Evolutionary conservation across 2,797 vertebrate genomes (phyloP), one percentile per base, ranked within the genome.

Genomic region (Acanthis flammea): DNA sequence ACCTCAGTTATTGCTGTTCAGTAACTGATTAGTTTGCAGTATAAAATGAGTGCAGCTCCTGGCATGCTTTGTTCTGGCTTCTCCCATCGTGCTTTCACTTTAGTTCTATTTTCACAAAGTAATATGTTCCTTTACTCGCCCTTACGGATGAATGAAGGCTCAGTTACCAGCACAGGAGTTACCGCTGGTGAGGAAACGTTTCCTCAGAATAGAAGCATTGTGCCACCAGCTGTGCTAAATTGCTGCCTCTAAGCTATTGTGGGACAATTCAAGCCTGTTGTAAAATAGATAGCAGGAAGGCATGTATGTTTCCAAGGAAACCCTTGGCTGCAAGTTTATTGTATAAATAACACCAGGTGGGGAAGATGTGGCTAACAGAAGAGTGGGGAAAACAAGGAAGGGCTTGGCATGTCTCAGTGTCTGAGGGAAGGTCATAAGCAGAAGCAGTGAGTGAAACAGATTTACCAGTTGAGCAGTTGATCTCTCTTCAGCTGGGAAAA

Each of bases 261-360:
- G 0, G 86, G 62, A 92, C 94, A 96, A 86, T 95, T 96, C 61
- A 75, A 94, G 75, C 54, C 92, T 75, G 92, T 87, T 96, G 94
- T 96, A 96, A 97, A 97, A 95, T 10, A 97, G 95, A 96, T 96
- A 93, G 76, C 93, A 96, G 95, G 93, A 97, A 97, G 92, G 85
- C 89, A 95, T 42, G 86, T 83, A 65, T 58, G 96, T 94, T 96
- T 81, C 84, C 84, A 95, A 90, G 95, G 94, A 94, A 96, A 97
- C 89, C 24, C 65, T 65, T 66, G 88, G 66, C 80, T 91, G 84
- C 19, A 37, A 80, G 78, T 92, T 88, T 94, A 71, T 95, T 95
- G 72, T 83, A 92, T 68, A 95, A 97, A 93, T 88, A 97, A 90
- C 81, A 80, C 65, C 0, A 0, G 58, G 27, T 72, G 75, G 55